Conservation (phyloP, 2,113 vertebrate genomes). For the Salvelinus alpinus region DNA sequence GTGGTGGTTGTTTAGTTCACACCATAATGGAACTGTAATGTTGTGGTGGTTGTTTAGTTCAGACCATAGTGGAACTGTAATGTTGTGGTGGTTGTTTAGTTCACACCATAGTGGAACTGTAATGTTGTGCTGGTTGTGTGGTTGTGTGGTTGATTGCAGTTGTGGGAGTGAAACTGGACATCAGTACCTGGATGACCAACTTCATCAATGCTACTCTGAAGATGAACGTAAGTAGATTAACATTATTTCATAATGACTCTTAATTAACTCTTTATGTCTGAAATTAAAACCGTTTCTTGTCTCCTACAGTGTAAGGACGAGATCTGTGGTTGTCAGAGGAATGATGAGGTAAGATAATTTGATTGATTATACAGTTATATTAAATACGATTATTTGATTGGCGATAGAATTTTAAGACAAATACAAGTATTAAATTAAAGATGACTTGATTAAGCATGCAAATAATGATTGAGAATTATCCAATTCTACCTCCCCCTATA, state of each 20-base stretch:
- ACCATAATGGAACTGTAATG: too few relatives aligned
- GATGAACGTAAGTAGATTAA: conserved; percentile 78
- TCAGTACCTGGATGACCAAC: conserved; percentile 84
- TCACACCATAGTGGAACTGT: too few relatives aligned
- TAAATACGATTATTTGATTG: background rate
- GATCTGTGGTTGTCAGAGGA: conserved; percentile 87
- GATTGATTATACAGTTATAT: background rate
- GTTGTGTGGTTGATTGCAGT: conserved; percentile 76
- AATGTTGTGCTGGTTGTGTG: too few relatives aligned
- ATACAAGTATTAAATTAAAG: too few relatives aligned
- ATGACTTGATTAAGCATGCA: background rate
- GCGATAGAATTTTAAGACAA: too few relatives aligned
- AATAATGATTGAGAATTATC: background rate
- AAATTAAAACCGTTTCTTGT: conserved; percentile 3
- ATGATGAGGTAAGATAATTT: conserved; percentile 79
- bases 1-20: too few relatives aligned
- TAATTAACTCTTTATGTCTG: background rate
- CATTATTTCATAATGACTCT: background rate
- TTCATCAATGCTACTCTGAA: conserved; percentile 87
- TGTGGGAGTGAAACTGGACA: conserved; percentile 91
- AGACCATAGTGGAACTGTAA: too few relatives aligned
- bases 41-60: too few relatives aligned
- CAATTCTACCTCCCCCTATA: background rate
- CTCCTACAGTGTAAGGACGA: conserved; percentile 86
- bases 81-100: too few relatives aligned